phyloP scores from a whole-genome alignment of 37 sponge, comb jelly and placozoan species.

The Hexactinellida sp. region DNA sequence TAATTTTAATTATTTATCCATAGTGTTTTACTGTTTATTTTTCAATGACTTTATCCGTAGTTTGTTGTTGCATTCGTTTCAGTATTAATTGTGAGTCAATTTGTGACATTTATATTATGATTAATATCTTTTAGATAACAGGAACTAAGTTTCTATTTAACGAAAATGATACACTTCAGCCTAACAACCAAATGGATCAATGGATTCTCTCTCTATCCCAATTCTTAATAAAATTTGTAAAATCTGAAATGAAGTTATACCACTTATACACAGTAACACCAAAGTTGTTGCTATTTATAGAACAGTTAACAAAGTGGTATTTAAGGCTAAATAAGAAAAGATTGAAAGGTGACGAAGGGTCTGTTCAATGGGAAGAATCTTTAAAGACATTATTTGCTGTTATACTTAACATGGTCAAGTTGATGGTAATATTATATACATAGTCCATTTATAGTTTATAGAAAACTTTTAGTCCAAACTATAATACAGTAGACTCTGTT shows the following conservation, averaged over 20 bases:
- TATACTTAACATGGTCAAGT: slow-evolving; percentile 60
- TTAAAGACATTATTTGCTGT: slow-evolving; percentile 73
- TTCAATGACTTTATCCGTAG: no score
- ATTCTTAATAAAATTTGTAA: slow-evolving; percentile 61
- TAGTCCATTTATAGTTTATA: background rate
- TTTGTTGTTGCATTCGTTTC: no score
- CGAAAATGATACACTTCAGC: slow-evolving; percentile 22
- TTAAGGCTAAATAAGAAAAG: slow-evolving; percentile 84
- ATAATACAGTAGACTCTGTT: no score
- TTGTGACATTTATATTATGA: no score
- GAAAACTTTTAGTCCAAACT: no score
- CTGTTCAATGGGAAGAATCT: slow-evolving; percentile 44
- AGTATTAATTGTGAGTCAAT: no score
- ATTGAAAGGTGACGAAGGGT: slow-evolving; percentile 70
- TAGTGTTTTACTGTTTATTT: no score
- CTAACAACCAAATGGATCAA: slow-evolving; percentile 73
- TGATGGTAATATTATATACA: slow-evolving; percentile 45
- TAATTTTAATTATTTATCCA: no score
- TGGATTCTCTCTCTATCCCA: slow-evolving; percentile 92
- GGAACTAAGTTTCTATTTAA: slow-evolving; percentile 32
- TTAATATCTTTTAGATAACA: background rate
- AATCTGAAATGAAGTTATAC: slow-evolving; percentile 79
- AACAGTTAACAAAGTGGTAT: slow-evolving; percentile 96
- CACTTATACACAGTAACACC: slow-evolving; percentile 91
- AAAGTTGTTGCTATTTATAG: slow-evolving; percentile 71